Percentiles rank a stretch among this genome's conserved stretches.
Conservation (phyloP, 2,888 invertebrate species). For the Vannuccia rotundouncinata region DNA sequence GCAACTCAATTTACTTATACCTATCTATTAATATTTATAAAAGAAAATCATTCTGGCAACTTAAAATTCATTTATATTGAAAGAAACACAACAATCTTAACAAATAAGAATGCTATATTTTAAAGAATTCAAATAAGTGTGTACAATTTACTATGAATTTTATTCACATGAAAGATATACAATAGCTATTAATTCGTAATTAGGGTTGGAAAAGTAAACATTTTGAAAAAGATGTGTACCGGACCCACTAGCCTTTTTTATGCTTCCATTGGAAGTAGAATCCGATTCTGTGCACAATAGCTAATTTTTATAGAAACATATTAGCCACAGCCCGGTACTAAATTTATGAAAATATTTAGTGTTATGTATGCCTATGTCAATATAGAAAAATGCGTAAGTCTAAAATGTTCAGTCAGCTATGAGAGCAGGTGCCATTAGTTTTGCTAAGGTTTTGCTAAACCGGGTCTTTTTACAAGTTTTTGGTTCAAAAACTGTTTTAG, state of each 20-base stretch:
- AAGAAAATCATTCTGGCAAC: no score
- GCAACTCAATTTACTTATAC: not conserved
- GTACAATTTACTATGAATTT: not conserved
- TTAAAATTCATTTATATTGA: not conserved
- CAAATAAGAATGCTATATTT: not conserved
- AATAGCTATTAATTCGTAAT: not conserved
- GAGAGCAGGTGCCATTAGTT: no score
- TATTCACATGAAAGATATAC: not conserved
- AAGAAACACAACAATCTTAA: not conserved
- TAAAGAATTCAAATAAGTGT: not conserved
- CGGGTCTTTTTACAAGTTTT: no score
- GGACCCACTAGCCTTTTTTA: not conserved
- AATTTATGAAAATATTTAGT: not conserved
- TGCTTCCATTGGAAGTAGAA: not conserved
- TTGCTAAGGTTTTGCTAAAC: no score
- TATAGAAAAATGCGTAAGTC: no score
- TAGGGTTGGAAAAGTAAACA: not conserved
- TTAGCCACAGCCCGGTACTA: not conserved
- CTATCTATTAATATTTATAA: not conserved
- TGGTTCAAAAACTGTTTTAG: no score
- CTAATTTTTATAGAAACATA: not conserved
- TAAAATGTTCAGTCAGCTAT: no score
- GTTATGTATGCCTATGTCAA: no score
- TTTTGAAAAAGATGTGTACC: not conserved
- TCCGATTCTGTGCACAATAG: not conserved